Evolutionary conservation across 2,888 invertebrate species (phyloP).

Genomic region (Zaprionus lineosus): DNA sequence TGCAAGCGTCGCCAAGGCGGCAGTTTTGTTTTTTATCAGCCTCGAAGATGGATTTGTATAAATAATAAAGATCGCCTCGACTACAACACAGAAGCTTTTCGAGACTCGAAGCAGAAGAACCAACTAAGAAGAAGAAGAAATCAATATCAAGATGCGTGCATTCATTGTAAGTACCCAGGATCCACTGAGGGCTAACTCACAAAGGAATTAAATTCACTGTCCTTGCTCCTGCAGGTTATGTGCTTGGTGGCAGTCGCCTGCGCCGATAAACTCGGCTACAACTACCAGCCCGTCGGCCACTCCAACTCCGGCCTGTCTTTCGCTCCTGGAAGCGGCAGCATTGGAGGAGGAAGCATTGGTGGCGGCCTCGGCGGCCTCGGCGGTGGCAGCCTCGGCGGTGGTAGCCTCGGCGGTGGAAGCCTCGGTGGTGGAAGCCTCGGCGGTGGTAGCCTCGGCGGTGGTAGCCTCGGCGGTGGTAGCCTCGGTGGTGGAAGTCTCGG

Average conservation of each 20-base stretch:
- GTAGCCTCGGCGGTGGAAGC: conserved; percentile 11
- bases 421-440: conserved; percentile 9
- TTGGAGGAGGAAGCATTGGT: conserved; percentile 7
- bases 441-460: conserved; percentile 23
- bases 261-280: conserved; percentile 76
- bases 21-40: conserved; percentile 68
- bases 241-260: conserved; percentile 73
- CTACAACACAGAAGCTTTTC: conserved; percentile 64
- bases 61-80: conserved; percentile 69
- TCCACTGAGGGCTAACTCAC: neutral
- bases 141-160: conserved; percentile 59
- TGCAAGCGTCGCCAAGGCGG: conserved; percentile 57
- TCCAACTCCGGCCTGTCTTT: conserved; percentile 66
- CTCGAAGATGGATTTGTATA: conserved; percentile 73
- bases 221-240: conserved; percentile 43
- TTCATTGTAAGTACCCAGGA: conserved; percentile 59
- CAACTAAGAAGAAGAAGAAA: conserved; percentile 28
- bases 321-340: conserved; percentile 47
- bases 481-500: conserved; percentile 26
- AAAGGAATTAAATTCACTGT: conserved; percentile 17
- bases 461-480: conserved; percentile 25
- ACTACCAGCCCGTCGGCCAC: conserved; percentile 73
- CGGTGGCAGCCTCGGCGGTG: conserved; percentile 11
- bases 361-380: conserved; percentile 4
- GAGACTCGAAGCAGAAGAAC: conserved; percentile 60